These are phyloP conservation scores for Himalopsyche anomala DNA, from an alignment of 2,888 invertebrate genomes.

Conservation along the genomic window DNA sequence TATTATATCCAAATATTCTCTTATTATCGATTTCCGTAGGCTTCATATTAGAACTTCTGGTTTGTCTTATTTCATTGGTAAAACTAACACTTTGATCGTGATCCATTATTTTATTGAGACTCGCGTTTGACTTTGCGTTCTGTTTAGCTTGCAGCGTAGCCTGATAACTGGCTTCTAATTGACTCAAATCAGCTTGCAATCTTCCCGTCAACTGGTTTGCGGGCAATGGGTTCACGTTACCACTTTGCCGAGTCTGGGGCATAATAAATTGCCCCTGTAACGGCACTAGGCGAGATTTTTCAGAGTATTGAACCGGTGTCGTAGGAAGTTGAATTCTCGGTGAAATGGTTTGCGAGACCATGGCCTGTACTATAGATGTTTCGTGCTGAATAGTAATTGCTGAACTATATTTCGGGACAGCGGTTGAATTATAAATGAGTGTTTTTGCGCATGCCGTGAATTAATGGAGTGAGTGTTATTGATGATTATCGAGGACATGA, in stretches of 20 bases:
- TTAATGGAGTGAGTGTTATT: constrained; percentile 61
- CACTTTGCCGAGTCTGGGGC: constrained; percentile 51
- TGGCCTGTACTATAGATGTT: constrained; percentile 77
- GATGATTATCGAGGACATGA: constrained; percentile 69
- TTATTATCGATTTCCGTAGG: constrained; percentile 66
- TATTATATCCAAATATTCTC: constrained; percentile 39
- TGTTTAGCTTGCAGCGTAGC: constrained; percentile 64
- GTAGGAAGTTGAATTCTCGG: constrained; percentile 74
- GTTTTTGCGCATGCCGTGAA: constrained; percentile 45
- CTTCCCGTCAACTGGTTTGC: constrained; percentile 52
- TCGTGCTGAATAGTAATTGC: constrained; percentile 71
- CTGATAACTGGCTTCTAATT: constrained; percentile 64
- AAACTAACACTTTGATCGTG: constrained; percentile 43
- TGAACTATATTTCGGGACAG: constrained; percentile 48
- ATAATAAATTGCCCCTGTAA: constrained; percentile 67
- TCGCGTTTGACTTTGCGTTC: constrained; percentile 54
- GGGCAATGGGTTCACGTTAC: constrained; percentile 60
- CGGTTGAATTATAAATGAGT: background rate
- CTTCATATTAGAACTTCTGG: constrained; percentile 69
- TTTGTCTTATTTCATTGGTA: constrained; percentile 65
- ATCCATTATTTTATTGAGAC: constrained; percentile 66
- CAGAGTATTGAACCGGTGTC: constrained; percentile 73
- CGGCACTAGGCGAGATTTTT: constrained; percentile 74
- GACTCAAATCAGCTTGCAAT: constrained; percentile 63
- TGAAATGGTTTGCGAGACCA: constrained; percentile 77